phyloP scores from a whole-genome alignment of 2,797 vertebrate species.

The Hapalemur alaotrensis region DNA sequence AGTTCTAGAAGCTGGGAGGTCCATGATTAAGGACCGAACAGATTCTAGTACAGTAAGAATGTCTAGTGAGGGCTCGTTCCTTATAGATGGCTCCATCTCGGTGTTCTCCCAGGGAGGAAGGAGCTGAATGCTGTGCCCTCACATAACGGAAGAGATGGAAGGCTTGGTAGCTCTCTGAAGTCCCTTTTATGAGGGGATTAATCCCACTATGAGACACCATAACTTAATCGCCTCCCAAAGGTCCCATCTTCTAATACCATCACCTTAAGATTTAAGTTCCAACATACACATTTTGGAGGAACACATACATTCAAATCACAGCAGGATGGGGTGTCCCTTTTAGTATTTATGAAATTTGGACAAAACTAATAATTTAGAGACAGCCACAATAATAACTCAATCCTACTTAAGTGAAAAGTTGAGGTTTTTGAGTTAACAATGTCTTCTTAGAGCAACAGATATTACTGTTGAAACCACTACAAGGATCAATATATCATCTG shows the following conservation, averaged over 20 bases:
- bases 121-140: neutral
- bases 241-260: neutral
- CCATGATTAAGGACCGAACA: neutral
- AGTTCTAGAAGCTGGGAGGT: neutral
- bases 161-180: neutral
- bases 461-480: neutral
- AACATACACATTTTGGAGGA: neutral
- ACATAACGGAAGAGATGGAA: neutral
- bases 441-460: neutral
- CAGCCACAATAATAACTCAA: constrained; percentile 6
- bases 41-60: no score
- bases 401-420: neutral
- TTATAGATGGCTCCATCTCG: neutral
- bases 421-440: constrained; percentile 1
- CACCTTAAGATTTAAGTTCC: neutral
- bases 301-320: neutral
- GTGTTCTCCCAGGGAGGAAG: neutral
- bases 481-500: neutral
- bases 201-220: neutral
- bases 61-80: neutral
- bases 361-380: neutral
- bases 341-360: neutral
- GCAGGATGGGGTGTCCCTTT: neutral
- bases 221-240: neutral
- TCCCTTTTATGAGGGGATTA: neutral